Percentiles rank a stretch among this genome's conserved stretches.
Conservation (phyloP, 2,888 invertebrate genomes). For the Cybosia mesomella region DNA sequence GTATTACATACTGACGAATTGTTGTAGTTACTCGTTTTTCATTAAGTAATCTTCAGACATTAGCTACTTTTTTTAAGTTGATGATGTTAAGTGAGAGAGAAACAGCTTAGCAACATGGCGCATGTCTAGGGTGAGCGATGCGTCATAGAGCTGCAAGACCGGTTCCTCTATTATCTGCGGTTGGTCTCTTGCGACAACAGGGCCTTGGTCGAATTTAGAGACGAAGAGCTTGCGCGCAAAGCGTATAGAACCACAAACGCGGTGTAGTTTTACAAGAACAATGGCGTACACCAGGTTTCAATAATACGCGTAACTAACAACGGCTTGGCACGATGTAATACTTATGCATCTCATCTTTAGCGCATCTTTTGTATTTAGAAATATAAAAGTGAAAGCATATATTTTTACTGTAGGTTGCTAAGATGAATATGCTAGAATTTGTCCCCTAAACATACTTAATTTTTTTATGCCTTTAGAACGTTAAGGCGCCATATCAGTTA, state of each 20-base stretch:
- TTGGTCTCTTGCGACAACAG: constrained; percentile 69
- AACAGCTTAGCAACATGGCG: constrained; percentile 59
- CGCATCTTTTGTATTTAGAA: constrained; percentile 14
- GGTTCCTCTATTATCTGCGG: constrained; percentile 76
- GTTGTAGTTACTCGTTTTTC: not conserved
- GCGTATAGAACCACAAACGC: constrained; percentile 60
- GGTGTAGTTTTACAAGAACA: constrained; percentile 79
- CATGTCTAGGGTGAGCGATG: constrained; percentile 67
- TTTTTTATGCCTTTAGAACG: not conserved
- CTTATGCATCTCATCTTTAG: constrained; percentile 4
- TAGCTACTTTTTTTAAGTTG: not conserved
- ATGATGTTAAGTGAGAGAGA: constrained; percentile 13
- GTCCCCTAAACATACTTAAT: not conserved
- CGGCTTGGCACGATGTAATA: constrained; percentile 14
- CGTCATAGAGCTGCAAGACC: constrained; percentile 72
- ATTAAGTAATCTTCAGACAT: not conserved
- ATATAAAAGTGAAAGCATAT: not conserved
- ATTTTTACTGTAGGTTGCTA: not conserved
- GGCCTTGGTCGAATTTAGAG: constrained; percentile 72
- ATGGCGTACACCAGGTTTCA: constrained; percentile 61
- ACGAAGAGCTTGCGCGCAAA: constrained; percentile 65
- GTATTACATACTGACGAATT: not conserved
- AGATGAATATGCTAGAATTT: not conserved
- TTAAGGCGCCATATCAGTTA: not conserved
- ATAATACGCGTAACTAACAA: constrained; percentile 34